Conservation (phyloP, 2,113 vertebrate genomes). For the Myotis brandtii region DNA sequence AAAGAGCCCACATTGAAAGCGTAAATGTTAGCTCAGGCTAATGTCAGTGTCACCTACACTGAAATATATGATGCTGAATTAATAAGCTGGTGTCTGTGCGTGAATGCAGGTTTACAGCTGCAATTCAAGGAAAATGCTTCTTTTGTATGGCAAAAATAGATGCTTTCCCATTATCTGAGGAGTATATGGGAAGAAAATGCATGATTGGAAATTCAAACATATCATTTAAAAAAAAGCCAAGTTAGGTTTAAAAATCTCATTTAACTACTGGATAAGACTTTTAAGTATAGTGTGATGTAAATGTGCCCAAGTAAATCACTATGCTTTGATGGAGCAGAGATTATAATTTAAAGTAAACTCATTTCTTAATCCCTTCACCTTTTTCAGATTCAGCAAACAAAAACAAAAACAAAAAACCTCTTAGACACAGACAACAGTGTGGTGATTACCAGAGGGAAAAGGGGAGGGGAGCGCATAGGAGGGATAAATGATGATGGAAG, state of each 20-base stretch:
- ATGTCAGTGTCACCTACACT: background rate
- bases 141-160: slow-evolving; percentile 67
- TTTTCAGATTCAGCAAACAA: background rate
- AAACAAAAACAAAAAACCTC: background rate
- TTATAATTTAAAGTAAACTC: slow-evolving; percentile 69
- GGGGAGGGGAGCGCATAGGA: background rate
- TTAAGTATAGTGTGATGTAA: slow-evolving; percentile 71
- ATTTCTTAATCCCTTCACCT: background rate
- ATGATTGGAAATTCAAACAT: slow-evolving; percentile 57
- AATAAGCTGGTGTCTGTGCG: background rate
- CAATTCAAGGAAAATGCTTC: slow-evolving; percentile 56
- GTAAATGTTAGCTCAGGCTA: background rate
- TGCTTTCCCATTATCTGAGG: slow-evolving; percentile 67
- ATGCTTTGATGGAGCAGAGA: slow-evolving; percentile 69
- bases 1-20: background rate
- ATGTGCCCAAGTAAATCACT: slow-evolving; percentile 76
- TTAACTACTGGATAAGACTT: slow-evolving; percentile 78
- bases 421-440: background rate
- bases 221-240: slow-evolving; percentile 55
- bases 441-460: background rate
- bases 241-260: slow-evolving; percentile 65
- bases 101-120: slow-evolving; percentile 59
- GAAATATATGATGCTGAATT: slow-evolving; percentile 37
- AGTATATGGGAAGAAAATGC: slow-evolving; percentile 31
- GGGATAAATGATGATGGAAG: background rate